Evolutionary conservation across 1,140 invertebrate species (phyloP).

Genomic region (Drosophila ficusphila): DNA sequence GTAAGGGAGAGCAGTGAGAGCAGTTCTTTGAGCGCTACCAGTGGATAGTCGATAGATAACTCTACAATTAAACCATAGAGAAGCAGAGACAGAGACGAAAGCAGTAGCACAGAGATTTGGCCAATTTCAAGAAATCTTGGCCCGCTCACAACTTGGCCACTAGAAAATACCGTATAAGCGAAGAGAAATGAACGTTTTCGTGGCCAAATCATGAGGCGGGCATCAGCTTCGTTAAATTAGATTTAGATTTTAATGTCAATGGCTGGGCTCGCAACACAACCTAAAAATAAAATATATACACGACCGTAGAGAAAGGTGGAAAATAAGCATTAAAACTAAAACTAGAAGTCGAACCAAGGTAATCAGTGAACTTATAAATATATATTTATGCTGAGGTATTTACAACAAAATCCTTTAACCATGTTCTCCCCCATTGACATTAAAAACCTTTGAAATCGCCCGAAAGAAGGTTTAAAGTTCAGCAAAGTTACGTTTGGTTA

Average conservation of each 20-base stretch:
- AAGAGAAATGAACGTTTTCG: slow-evolving; percentile 29
- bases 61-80: slow-evolving; percentile 45
- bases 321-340: slow-evolving; percentile 16
- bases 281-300: slow-evolving; percentile 43
- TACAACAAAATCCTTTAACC: too few species aligned
- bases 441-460: slow-evolving; percentile 9
- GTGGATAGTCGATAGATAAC: slow-evolving; percentile 55
- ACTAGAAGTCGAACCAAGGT: slow-evolving; percentile 12
- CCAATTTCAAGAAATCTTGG: slow-evolving; percentile 23
- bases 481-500: slow-evolving; percentile 11
- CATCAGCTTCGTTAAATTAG: slow-evolving; percentile 11
- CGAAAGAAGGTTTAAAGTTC: slow-evolving; percentile 1
- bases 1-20: slow-evolving; percentile 38
- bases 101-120: slow-evolving; percentile 17
- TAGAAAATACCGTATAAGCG: neutral
- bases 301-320: neutral
- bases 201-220: slow-evolving; percentile 12
- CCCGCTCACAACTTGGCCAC: slow-evolving; percentile 23
- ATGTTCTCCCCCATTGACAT: slow-evolving; percentile 36
- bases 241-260: slow-evolving; percentile 40
- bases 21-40: slow-evolving; percentile 48
- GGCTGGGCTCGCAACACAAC: slow-evolving; percentile 28
- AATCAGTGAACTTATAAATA: slow-evolving; percentile 3
- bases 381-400: slow-evolving; percentile 2
- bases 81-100: slow-evolving; percentile 11